Conservation (phyloP, 2,888 invertebrate genomes). For the Coleophora flavipennella region DNA sequence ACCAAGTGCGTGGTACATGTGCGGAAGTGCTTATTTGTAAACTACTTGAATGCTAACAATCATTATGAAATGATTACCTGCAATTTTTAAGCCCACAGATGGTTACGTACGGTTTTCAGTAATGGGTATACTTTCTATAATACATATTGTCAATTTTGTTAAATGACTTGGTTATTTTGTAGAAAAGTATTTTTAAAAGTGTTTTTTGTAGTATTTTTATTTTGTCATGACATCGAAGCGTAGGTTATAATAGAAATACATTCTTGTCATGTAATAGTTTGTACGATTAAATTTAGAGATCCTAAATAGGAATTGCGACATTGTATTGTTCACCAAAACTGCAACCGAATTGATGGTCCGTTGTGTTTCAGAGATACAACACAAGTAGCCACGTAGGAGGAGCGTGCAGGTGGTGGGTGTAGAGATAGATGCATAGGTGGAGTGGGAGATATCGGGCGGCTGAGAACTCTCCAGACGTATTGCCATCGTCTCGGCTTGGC, state of each 20-base stretch:
- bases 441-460: constrained; percentile 36
- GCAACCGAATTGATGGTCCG: too few relatives aligned
- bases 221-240: too few relatives aligned
- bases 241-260: too few relatives aligned
- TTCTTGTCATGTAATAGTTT: too few relatives aligned
- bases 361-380: constrained; percentile 8
- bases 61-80: neutral
- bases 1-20: neutral
- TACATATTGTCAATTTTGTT: constrained; percentile 16
- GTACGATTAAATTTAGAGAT: too few relatives aligned
- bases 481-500: constrained; percentile 33
- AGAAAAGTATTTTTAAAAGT: too few relatives aligned
- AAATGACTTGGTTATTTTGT: constrained; percentile 9
- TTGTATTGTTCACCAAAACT: too few relatives aligned
- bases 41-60: constrained; percentile 1
- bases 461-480: constrained; percentile 44
- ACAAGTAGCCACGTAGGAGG: constrained; percentile 15
- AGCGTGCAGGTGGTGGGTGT: constrained; percentile 8
- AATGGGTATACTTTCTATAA: too few relatives aligned
- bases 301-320: too few relatives aligned
- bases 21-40: constrained; percentile 5
- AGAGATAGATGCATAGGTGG: constrained; percentile 16
- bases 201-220: too few relatives aligned
- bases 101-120: constrained; percentile 10
- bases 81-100: neutral